phyloP scores from a whole-genome alignment of 2,797 vertebrate species.

The Clarias platycephalus region DNA sequence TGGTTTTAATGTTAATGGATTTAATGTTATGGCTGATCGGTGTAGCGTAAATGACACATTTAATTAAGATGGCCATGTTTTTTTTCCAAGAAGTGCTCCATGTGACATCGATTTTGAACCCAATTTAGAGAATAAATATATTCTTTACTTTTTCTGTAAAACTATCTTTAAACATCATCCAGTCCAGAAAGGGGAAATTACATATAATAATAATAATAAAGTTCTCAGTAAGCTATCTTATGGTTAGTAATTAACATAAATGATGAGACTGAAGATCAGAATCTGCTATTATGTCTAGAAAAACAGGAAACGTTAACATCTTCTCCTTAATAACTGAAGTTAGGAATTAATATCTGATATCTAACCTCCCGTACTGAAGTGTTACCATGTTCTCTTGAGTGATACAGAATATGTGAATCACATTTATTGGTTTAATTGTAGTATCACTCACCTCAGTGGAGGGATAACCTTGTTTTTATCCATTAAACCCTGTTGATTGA shows the following conservation, averaged over 20 bases:
- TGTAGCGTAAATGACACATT: too few species aligned
- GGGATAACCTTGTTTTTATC: slow-evolving; percentile 22
- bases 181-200: not conserved
- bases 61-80: too few species aligned
- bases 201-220: not conserved
- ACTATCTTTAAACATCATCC: not conserved
- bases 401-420: slow-evolving; percentile 53
- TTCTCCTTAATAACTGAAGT: not conserved
- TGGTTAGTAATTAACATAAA: slow-evolving; percentile 1
- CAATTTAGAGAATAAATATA: not conserved
- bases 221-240: not conserved
- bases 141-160: not conserved
- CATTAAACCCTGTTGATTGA: not conserved
- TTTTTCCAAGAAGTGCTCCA: not conserved
- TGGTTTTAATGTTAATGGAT: too few species aligned
- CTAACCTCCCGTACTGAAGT: slow-evolving; percentile 12
- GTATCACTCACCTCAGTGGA: slow-evolving; percentile 56
- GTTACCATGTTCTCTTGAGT: slow-evolving; percentile 72
- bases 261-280: not conserved
- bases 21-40: too few species aligned
- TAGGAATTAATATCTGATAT: not conserved
- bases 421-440: slow-evolving; percentile 48
- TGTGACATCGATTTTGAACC: not conserved
- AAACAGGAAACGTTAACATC: not conserved
- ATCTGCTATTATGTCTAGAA: not conserved